Conservation (phyloP, 2,888 invertebrate species). For the Cybosia mesomella region DNA sequence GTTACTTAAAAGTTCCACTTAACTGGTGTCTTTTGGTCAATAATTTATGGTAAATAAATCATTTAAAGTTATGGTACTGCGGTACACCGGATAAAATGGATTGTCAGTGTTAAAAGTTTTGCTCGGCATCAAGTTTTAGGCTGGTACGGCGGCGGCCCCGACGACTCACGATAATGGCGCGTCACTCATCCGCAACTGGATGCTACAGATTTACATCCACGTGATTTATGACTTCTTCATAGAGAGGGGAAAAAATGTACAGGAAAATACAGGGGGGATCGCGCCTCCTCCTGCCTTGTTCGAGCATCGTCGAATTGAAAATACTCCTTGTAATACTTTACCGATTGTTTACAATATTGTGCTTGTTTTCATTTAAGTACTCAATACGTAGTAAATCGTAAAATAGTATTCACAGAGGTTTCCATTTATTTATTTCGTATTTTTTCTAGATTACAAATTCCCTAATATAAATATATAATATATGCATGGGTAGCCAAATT, state of each 20-base stretch:
- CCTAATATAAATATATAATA: conserved; percentile 45
- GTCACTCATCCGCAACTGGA: conserved; percentile 84
- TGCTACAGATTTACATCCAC: conserved; percentile 85
- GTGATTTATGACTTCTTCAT: conserved; percentile 87
- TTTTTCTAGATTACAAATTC: conserved; percentile 38
- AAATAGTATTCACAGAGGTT: conserved; percentile 24
- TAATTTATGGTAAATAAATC: conserved; percentile 38
- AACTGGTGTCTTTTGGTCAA: conserved; percentile 29
- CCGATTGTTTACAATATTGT: conserved; percentile 45
- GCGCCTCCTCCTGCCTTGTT: conserved; percentile 47
- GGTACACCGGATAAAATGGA: conserved; percentile 59
- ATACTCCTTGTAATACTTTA: conserved; percentile 54
- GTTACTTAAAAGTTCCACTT: conserved; percentile 13
- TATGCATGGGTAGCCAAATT: conserved; percentile 41
- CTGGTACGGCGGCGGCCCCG: conserved; percentile 58
- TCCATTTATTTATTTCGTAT: conserved; percentile 40
- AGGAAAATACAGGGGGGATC: conserved; percentile 67
- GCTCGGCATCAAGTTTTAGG: conserved; percentile 73
- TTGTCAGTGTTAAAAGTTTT: conserved; percentile 61
- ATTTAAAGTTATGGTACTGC: conserved; percentile 45
- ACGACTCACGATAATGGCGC: conserved; percentile 80
- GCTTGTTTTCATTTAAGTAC: conserved; percentile 35
- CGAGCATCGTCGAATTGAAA: conserved; percentile 57
- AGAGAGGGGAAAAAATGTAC: conserved; percentile 82
- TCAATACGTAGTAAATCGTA: conserved; percentile 43